phyloP scores from a whole-genome alignment of 2,113 vertebrate genomes.

The Oophaga pumilio region DNA sequence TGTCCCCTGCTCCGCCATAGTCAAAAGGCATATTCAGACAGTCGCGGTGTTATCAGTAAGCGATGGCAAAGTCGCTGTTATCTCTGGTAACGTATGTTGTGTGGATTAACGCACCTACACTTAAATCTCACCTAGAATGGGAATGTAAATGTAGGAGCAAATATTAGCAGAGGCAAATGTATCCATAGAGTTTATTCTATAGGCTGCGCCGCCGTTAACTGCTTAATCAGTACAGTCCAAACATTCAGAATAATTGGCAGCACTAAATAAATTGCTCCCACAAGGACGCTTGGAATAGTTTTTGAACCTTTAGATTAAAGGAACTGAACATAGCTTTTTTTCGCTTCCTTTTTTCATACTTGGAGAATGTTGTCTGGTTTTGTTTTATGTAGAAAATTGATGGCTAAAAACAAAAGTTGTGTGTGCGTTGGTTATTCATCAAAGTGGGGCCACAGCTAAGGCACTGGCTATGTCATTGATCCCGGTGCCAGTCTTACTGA shows the following conservation, averaged over 20 bases:
- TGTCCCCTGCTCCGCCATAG: constrained; percentile 37
- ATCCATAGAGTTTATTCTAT: background rate
- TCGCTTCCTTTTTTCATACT: background rate
- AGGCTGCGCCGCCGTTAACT: background rate
- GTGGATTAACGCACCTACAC: background rate
- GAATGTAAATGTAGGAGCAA: background rate
- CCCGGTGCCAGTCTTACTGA: too few relatives aligned
- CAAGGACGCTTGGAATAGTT: background rate
- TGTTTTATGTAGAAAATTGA: background rate
- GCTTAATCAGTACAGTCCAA: background rate
- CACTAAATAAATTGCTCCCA: background rate
- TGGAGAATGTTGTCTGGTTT: background rate
- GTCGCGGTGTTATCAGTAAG: constrained; percentile 24
- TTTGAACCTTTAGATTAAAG: background rate
- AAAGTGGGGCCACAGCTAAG: background rate
- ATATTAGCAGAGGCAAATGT: constrained; percentile 5
- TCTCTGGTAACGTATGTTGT: constrained; percentile 15
- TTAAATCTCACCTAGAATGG: background rate
- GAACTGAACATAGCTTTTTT: background rate
- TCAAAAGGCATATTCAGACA: constrained; percentile 24
- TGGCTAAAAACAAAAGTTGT: background rate
- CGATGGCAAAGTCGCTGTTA: constrained; percentile 6
- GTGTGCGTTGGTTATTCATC: background rate
- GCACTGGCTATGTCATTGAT: background rate
- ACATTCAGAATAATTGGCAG: background rate